phyloP scores from a whole-genome alignment of 2,797 vertebrate genomes.

The Hafferia zeledoni region DNA sequence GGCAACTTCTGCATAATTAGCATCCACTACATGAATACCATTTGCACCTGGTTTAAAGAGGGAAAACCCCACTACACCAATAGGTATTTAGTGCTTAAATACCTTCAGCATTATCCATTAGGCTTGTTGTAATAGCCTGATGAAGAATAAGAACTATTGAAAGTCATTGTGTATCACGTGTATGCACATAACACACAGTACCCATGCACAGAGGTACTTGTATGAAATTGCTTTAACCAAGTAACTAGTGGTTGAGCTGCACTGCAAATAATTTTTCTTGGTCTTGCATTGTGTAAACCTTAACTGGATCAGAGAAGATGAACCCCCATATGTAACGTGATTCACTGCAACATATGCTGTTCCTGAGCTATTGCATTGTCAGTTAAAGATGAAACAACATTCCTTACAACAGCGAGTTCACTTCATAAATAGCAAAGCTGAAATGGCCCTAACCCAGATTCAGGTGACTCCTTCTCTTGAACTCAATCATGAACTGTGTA shows the following conservation, averaged over 20 bases:
- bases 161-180: neutral
- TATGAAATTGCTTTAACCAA: neutral
- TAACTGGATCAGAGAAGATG: neutral
- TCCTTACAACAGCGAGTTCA: rapidly evolving
- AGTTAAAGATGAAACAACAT: neutral
- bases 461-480: neutral
- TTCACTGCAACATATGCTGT: neutral
- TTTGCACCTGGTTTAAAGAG: neutral
- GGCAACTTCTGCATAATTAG: neutral
- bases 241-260: neutral
- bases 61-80: neutral
- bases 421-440: neutral
- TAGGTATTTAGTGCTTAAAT: neutral
- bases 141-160: neutral
- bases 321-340: neutral
- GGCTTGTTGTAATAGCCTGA: neutral
- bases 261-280: neutral
- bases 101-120: neutral
- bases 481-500: neutral
- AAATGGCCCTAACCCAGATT: neutral
- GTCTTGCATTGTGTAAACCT: neutral
- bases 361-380: neutral
- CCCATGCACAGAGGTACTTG: neutral
- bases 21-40: neutral
- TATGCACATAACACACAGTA: neutral